These are phyloP conservation scores for Ceratothoa steindachneri DNA, from an alignment of 2,888 invertebrate genomes.

Conservation along the genomic window DNA sequence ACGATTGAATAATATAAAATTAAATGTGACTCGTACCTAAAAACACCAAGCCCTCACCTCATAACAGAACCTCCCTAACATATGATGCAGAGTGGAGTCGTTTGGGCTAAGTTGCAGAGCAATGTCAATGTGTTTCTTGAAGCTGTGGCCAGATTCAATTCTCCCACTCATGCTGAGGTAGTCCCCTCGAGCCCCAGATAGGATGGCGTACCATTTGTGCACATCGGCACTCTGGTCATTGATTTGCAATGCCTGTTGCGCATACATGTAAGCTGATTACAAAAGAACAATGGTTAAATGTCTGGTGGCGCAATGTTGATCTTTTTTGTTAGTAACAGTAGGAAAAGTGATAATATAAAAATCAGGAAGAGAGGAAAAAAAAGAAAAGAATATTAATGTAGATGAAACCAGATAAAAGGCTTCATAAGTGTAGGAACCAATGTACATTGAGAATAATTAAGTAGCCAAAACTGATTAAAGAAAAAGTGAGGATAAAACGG, in stretches of 20 bases:
- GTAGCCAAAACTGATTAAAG: no score
- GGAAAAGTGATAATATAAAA: no score
- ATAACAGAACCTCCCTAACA: constrained; percentile 60
- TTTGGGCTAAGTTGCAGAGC: constrained; percentile 62
- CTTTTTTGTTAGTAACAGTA: not conserved
- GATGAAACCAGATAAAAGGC: no score
- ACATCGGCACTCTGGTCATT: constrained; percentile 59
- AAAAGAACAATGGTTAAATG: not conserved
- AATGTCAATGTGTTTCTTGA: constrained; percentile 65
- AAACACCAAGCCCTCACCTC: no score
- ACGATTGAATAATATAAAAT: no score
- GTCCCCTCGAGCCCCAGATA: constrained; percentile 62
- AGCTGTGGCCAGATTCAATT: constrained; percentile 63
- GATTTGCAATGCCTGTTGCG: constrained; percentile 58
- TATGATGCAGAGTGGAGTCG: constrained; percentile 64
- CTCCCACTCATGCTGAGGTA: constrained; percentile 62
- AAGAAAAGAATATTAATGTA: no score
- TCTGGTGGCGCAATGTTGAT: no score
- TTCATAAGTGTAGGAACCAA: no score
- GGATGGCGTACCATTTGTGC: constrained; percentile 70
- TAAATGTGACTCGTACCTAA: no score
- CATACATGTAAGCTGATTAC: constrained; percentile 58
- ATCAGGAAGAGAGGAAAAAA: no score
- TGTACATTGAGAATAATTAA: no score
- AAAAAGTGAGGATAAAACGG: no score